Evolutionary conservation across 2,888 invertebrate genomes (phyloP), one percentile per base, ranked within the genome.

Genomic region (Chesias legatella): DNA sequence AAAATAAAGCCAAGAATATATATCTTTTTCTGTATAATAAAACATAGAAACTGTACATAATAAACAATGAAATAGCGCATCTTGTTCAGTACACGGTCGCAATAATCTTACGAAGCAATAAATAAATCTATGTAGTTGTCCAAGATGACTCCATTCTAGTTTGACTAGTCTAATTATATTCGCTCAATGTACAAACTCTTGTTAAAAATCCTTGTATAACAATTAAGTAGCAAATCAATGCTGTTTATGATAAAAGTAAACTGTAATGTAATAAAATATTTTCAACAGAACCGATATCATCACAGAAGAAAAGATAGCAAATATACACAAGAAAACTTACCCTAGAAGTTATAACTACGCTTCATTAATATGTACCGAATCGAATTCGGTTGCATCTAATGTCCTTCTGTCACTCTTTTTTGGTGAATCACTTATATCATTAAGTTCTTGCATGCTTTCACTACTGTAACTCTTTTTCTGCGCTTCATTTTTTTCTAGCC

Each of bases 151-250:
- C 65, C 67, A 72, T 71, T 67, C 76, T 78, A 79, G 73, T 77
- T 79, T 88, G 86, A 88, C 86, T 86, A 88, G 86, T 85, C 83
- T 83, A 83, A 81, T 72, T 61, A 68, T 69, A 43, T 50, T 60
- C 59, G 63, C 57, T 63, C 56, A 58, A 46, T 53, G 13, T 17
- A 17, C 13, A 17, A 17, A 17, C 13, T 3, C 5, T 17, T 17
- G 13, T 17, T 17, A 17, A 5, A 17, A 17, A 17, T 17, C 24
- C 33, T 36, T 33, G 30, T 40, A 40, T 17, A 40, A 35, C 25
- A 43, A 26, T 31, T 29, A 27, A 29, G 40, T 23, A 17, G 28
- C 36, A 36, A 32, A 25, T 17, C 13, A 34, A 33, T 38, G 26
- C n/a, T 10, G 29, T 29, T 27, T 39, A 35, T 44, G 34, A 24